phyloP scores from a whole-genome alignment of 92 coral and sea anemone genomes.

The Anthopleura xanthogrammica region DNA sequence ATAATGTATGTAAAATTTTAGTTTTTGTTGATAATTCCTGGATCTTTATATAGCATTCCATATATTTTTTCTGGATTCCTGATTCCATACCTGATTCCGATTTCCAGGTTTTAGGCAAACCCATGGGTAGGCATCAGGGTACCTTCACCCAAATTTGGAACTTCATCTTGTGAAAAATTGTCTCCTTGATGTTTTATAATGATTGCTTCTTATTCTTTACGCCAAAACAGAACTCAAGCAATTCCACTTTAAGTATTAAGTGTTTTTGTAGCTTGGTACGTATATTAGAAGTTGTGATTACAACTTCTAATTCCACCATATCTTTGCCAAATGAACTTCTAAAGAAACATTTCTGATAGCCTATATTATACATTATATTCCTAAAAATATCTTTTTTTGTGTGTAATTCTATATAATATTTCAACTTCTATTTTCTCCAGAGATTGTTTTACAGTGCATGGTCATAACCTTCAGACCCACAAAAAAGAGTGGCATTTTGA shows the following conservation, averaged over 20 bases:
- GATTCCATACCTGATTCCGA: no score
- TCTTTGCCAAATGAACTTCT: neutral
- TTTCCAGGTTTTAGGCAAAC: no score
- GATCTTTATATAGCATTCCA: no score
- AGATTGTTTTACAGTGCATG: neutral
- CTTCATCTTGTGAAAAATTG: no score
- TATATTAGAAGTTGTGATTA: no score
- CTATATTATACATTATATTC: neutral
- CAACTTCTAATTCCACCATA: no score
- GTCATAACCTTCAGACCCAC: neutral
- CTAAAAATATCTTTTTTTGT: neutral
- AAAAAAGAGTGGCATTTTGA: neutral
- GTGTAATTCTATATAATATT: neutral
- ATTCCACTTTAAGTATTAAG: neutral
- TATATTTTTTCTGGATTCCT: no score
- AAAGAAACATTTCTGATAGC: neutral
- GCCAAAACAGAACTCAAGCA: slow-evolving; percentile 8
- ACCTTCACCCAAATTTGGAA: no score
- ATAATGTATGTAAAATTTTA: no score
- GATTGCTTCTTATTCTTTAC: neutral
- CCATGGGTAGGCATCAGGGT: no score
- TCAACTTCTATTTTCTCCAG: neutral
- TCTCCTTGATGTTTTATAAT: neutral
- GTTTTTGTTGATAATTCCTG: no score
- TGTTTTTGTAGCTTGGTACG: no score